Conservation (phyloP, 2,797 vertebrate genomes). For the Streptopelia turtur region DNA sequence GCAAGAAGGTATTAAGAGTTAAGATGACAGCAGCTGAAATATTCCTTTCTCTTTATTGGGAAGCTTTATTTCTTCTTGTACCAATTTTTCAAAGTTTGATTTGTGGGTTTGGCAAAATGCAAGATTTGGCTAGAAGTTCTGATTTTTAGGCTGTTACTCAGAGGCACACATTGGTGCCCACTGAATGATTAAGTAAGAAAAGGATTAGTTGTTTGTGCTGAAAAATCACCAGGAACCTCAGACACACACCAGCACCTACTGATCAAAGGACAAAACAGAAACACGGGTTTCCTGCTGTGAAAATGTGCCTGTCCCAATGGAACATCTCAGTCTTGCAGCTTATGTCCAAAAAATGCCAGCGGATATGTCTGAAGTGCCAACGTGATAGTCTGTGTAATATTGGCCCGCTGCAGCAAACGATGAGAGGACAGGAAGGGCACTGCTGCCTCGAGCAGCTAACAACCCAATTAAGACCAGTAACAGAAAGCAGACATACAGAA, state of each 20-base stretch:
- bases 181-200: constrained; percentile 37
- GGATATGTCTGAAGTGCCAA: neutral
- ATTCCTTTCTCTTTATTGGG: neutral
- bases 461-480: neutral
- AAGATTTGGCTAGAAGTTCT: constrained; percentile 19
- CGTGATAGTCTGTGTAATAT: neutral
- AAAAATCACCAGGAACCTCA: constrained; percentile 25
- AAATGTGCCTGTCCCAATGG: neutral
- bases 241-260: constrained; percentile 20
- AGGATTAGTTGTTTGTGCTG: constrained; percentile 29
- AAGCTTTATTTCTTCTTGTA: constrained; percentile 30
- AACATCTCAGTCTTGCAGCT: neutral
- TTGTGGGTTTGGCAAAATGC: constrained; percentile 20
- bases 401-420: neutral
- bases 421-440: neutral
- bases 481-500: neutral
- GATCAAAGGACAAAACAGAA: constrained; percentile 41
- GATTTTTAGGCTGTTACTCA: constrained; percentile 22
- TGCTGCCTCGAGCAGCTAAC: neutral
- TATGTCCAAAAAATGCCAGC: neutral
- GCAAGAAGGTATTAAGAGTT: constrained; percentile 15
- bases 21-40: constrained; percentile 36
- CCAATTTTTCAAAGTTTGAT: constrained; percentile 27
- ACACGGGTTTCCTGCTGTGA: neutral
- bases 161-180: neutral